Evolutionary conservation across 2,888 invertebrate species (phyloP), one percentile per base, ranked within the genome.

Genomic region (Agriopis marginaria): DNA sequence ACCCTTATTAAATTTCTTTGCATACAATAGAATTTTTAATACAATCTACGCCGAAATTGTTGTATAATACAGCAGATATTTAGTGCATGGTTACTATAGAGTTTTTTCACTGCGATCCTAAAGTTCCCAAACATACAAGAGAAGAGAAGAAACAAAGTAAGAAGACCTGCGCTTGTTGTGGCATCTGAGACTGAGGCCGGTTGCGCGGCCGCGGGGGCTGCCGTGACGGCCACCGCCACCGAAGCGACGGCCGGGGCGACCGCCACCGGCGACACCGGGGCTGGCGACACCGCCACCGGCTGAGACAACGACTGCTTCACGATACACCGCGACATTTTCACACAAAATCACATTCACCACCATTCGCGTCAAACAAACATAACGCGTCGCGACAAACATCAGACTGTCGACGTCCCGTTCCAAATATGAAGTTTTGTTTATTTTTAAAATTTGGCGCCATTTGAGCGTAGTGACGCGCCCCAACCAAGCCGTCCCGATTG

Each of bases 391-490:
- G 85, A 87, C 89, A 90, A 93, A 93, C 92, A 93, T 89, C 77
- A 84, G 93, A 93, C 93, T 93, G 92, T 89, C 92, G 32, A 32
- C 32, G 91, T 74, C 82, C 75, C 82, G 91, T 91, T 93, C 92
- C 89, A 92, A 94, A 90, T 89, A 86, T 89, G 93, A 91, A 81
- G 89, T 87, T 70, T 92, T 91, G 91, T 88, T 93, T 93, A 93
- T 93, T 93, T 93, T 94, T 94, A 93, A 93, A 89, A 86, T 91
- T 92, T 93, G 93, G 92, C 92, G 93, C 91, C 89, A 89, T 86
- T 84, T 90, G 86, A 85, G 79, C 82, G 77, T 79, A 77, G 86
- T 87, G 87, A 89, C 86, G 87, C 78, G 82, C 83, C 84, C 86
- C 87, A 88, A 86, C 82, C 83, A 79, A 83, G 82, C 78, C 76